Evolutionary conservation across 2,797 vertebrate genomes (phyloP).

Genomic region (Aselliscus stoliczkanus): DNA sequence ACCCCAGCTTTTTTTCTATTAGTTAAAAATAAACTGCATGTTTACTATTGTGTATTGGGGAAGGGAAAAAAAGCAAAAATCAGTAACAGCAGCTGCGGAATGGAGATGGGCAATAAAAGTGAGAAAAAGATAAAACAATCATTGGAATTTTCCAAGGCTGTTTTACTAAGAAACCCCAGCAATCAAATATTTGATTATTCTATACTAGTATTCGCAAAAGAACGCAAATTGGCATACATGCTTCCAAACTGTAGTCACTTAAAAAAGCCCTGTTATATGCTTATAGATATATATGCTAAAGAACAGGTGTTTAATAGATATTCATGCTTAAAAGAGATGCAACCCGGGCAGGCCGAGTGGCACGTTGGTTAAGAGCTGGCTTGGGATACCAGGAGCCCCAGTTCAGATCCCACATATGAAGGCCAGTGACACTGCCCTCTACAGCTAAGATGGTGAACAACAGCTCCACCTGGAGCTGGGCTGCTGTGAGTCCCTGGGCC

Average conservation of each 20-base stretch:
- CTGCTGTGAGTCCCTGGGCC: too few species aligned
- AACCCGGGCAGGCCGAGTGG: too few species aligned
- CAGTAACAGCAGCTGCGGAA: neutral
- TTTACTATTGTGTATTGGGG: too few species aligned
- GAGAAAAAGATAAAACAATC: neutral
- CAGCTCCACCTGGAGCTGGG: too few species aligned
- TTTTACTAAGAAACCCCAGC: neutral
- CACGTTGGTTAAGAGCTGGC: too few species aligned
- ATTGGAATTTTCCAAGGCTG: neutral
- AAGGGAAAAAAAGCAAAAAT: neutral
- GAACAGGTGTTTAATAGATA: neutral
- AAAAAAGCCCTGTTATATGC: neutral
- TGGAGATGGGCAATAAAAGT: neutral
- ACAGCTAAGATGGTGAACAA: too few species aligned
- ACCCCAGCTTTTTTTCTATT: neutral
- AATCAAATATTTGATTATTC: neutral
- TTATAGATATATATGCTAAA: neutral
- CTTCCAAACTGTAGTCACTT: neutral
- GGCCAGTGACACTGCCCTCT: too few species aligned
- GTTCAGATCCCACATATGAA: too few species aligned
- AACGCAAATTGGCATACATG: neutral
- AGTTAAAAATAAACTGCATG: neutral
- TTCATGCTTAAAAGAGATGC: neutral
- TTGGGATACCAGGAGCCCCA: too few species aligned
- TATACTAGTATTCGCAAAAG: neutral